phyloP scores from a whole-genome alignment of 2,888 invertebrate species.

The Mantis religiosa region DNA sequence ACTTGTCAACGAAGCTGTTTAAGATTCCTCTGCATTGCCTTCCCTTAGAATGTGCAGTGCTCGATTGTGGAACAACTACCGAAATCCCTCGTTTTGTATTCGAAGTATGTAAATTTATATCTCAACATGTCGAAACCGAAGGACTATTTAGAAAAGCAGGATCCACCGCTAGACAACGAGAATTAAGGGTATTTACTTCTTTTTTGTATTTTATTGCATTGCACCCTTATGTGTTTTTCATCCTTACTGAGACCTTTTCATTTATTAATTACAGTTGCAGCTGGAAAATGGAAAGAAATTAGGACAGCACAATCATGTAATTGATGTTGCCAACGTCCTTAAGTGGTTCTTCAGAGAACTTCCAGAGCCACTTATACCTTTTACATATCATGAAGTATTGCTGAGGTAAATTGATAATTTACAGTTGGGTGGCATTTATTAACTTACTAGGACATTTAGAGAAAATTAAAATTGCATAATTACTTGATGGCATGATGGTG shows the following conservation, averaged over 20 bases:
- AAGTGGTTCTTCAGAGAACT: constrained; percentile 81
- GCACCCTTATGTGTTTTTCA: too few species aligned
- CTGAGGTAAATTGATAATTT: constrained; percentile 42
- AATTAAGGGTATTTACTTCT: constrained; percentile 60
- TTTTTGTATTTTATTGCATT: neutral
- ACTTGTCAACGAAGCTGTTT: constrained; percentile 48
- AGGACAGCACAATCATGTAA: constrained; percentile 58
- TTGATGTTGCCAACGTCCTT: constrained; percentile 80
- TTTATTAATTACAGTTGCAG: neutral
- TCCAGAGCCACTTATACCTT: constrained; percentile 79
- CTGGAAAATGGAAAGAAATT: constrained; percentile 22
- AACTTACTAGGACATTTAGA: neutral
- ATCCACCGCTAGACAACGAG: constrained; percentile 74
- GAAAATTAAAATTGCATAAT: neutral
- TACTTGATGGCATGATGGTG: too few species aligned
- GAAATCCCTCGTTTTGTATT: constrained; percentile 69
- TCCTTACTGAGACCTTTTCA: too few species aligned
- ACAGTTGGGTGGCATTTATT: neutral
- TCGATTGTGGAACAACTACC: constrained; percentile 65
- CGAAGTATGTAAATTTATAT: constrained; percentile 65
- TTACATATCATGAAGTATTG: constrained; percentile 68
- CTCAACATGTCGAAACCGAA: constrained; percentile 67
- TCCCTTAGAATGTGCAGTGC: constrained; percentile 53
- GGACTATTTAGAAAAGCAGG: constrained; percentile 88
- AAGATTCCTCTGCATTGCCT: constrained; percentile 51